These are phyloP conservation scores for Anticlea derivata DNA, from an alignment of 2,888 invertebrate species.

Conservation along the genomic window DNA sequence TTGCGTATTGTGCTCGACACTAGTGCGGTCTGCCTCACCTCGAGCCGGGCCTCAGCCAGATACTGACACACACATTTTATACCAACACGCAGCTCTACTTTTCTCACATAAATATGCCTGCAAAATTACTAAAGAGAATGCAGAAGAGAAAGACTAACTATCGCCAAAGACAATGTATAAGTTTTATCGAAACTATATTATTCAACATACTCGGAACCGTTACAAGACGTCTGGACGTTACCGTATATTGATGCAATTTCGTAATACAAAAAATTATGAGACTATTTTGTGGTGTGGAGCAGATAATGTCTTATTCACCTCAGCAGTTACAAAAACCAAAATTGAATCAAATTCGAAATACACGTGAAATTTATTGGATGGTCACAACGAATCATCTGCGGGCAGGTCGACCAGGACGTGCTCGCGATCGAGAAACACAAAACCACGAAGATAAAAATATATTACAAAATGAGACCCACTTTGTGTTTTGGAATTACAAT, in stretches of 20 bases:
- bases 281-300: slow-evolving; percentile 53
- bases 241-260: slow-evolving; percentile 36
- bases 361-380: slow-evolving; percentile 62
- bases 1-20: slow-evolving; percentile 60
- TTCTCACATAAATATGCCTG: slow-evolving; percentile 71
- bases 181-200: too few relatives aligned
- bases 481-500: slow-evolving; percentile 84
- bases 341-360: slow-evolving; percentile 65
- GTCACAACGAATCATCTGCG: slow-evolving; percentile 63
- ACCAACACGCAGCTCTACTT: slow-evolving; percentile 52
- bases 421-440: slow-evolving; percentile 72
- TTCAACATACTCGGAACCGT: background rate
- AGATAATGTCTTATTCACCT: slow-evolving; percentile 67
- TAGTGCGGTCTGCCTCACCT: slow-evolving; percentile 41
- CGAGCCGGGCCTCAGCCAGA: slow-evolving; percentile 35
- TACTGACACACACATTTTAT: slow-evolving; percentile 55
- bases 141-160: background rate
- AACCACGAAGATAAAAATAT: slow-evolving; percentile 82
- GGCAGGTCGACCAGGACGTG: slow-evolving; percentile 66
- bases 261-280: slow-evolving; percentile 37
- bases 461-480: slow-evolving; percentile 82
- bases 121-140: slow-evolving; percentile 32
- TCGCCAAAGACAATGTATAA: too few relatives aligned
- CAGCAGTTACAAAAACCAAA: slow-evolving; percentile 59
- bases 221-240: too few relatives aligned